Evolutionary conservation across 2,888 invertebrate species (phyloP), one percentile per base, ranked within the genome.

Genomic region (Apantesis nais): DNA sequence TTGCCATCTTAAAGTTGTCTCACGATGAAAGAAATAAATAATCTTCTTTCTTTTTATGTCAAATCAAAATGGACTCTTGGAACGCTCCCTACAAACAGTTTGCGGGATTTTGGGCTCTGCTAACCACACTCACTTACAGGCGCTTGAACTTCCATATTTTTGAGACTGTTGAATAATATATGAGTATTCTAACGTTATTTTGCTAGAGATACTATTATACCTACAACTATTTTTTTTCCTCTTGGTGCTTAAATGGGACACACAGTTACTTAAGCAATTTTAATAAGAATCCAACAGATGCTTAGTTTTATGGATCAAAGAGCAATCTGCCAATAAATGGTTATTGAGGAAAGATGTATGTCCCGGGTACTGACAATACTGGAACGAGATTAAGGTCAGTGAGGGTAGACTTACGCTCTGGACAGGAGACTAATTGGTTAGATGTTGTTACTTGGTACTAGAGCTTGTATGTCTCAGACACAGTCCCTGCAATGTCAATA

Each of bases 381-480:
- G 3, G 37, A 11, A 52, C 25, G 48, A 69, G 64, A 69, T 69
- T 64, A 64, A 44, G 44, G 52, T 60, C 71, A 39, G 44, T 3
- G 60, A 52, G 62, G 73, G 62, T 34, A 34, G 62, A 68, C 44
- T 60, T 25, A 58, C 25, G 8, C 29, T n/a, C 44, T 16, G 62
- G 41, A 61, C 72, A 48, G 58, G 48, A 37, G 64, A 66, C 76
- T 78, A 71, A 74, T 74, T 80, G 73, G 55, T 64, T 64, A 73
- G 60, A 58, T 60, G 70, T 52, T 66, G 68, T 58, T 68, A 68
- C 61, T 58, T 66, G 68, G 31, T 68, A 66, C 60, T 48, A 62
- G 62, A 72, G 63, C 44, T 66, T 25, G 29, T 44, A 14, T 12
- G 41, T 60, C 63, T 58, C 25, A 29, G 48, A 62, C 52, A 48